These are phyloP conservation scores for Turritopsis rubra DNA, from an alignment of 30 jellyfish, hydroid and myxozoan genomes.

Conservation along the genomic window DNA sequence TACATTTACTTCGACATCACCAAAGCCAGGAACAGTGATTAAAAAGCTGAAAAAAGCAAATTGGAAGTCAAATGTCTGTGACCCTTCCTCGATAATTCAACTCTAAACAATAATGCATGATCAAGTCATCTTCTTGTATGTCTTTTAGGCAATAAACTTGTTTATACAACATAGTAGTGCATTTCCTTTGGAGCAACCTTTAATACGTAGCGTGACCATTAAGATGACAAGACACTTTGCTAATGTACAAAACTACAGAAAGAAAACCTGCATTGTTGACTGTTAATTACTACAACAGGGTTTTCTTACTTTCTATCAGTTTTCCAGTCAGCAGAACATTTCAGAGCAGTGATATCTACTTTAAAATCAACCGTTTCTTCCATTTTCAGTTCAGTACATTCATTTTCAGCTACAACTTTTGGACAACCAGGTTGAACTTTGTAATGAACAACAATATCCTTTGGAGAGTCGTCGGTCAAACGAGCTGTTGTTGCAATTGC, in stretches of 20 bases:
- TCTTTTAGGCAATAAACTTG: too few relatives aligned
- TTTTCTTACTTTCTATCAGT: slow-evolving; percentile 24
- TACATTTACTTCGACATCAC: slow-evolving; percentile 54
- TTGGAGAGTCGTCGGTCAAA: slow-evolving; percentile 66
- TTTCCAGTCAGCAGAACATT: slow-evolving; percentile 44
- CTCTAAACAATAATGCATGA: too few relatives aligned
- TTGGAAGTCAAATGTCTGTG: neutral
- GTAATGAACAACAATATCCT: slow-evolving; percentile 41
- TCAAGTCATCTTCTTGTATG: too few relatives aligned
- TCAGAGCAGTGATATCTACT: slow-evolving; percentile 61
- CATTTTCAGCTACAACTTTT: slow-evolving; percentile 30
- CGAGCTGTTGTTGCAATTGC: slow-evolving; percentile 75
- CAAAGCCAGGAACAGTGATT: slow-evolving; percentile 76
- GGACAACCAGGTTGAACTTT: slow-evolving; percentile 17
- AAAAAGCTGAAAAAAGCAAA: slow-evolving; percentile 6
- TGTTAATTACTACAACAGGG: slow-evolving; percentile 10
- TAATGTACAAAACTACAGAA: too few relatives aligned
- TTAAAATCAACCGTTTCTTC: slow-evolving; percentile 68
- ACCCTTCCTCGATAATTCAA: neutral
- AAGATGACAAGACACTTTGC: neutral
- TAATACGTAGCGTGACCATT: too few relatives aligned
- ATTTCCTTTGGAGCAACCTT: too few relatives aligned
- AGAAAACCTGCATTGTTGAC: too few relatives aligned
- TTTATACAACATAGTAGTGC: too few relatives aligned
- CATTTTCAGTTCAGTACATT: slow-evolving; percentile 58